Evolutionary conservation across 2,113 vertebrate genomes (phyloP).

Genomic region (Marcusenius ussheri): DNA sequence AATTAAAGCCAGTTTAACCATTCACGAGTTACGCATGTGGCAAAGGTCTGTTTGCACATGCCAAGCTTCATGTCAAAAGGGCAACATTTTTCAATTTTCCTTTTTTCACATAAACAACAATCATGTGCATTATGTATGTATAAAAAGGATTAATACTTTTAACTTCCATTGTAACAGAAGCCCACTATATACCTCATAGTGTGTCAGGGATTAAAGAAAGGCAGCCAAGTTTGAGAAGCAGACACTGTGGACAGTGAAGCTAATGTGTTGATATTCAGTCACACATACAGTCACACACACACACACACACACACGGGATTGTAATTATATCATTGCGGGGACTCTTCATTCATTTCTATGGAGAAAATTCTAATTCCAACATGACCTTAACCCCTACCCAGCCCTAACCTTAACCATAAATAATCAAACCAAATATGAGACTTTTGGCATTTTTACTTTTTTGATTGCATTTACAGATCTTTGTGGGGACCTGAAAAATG

Average conservation of each 20-base stretch:
- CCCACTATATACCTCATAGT: neutral
- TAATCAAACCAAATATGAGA: neutral
- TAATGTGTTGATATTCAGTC: neutral
- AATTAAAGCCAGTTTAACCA: conserved; percentile 17
- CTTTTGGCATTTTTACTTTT: neutral
- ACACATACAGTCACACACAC: neutral
- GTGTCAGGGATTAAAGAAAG: neutral
- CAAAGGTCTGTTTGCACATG: neutral
- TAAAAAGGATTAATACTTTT: neutral
- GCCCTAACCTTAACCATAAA: neutral
- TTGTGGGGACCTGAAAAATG: neutral
- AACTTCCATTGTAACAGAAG: neutral
- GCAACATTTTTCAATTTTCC: neutral
- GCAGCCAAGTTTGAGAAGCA: neutral
- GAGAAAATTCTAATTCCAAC: too few relatives aligned
- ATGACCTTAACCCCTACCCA: neutral
- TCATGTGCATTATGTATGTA: too few relatives aligned
- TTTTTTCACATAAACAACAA: neutral
- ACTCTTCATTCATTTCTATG: too few relatives aligned
- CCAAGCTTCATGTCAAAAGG: neutral
- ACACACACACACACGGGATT: too few relatives aligned
- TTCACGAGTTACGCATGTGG: neutral
- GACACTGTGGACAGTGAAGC: neutral
- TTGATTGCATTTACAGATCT: neutral
- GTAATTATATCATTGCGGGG: too few relatives aligned